A percentile compares a stretch with the other conserved stretches of the same genome.
Evolutionary conservation across 2,797 vertebrate species (phyloP).

Genomic region (Zalophus californianus): DNA sequence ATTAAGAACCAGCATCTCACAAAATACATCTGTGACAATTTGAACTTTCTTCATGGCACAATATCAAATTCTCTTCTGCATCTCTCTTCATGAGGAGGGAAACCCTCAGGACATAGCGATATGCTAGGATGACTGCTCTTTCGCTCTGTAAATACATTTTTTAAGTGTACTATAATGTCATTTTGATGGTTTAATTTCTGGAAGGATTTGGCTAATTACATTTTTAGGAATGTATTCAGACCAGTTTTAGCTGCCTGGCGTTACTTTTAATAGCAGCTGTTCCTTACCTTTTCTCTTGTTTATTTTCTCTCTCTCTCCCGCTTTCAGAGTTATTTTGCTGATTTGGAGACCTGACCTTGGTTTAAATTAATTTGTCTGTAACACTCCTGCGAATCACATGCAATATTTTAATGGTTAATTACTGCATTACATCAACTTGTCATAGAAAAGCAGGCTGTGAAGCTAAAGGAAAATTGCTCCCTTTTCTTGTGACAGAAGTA

Average conservation of each 20-base stretch:
- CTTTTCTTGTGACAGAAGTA: conserved; percentile 49
- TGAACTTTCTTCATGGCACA: conserved; percentile 54
- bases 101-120: conserved; percentile 63
- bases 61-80: conserved; percentile 42
- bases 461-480: conserved; percentile 30
- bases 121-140: conserved; percentile 59
- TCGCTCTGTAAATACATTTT: conserved; percentile 80
- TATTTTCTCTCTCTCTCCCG: conserved; percentile 49
- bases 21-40: conserved; percentile 61
- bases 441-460: conserved; percentile 61
- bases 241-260: conserved; percentile 55
- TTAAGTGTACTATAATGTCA: conserved; percentile 74
- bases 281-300: conserved; percentile 68
- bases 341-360: conserved; percentile 71
- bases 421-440: conserved; percentile 64
- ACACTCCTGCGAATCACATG: conserved; percentile 38
- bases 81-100: conserved; percentile 47
- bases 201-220: conserved; percentile 81
- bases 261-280: conserved; percentile 78
- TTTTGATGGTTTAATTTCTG: conserved; percentile 83
- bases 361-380: conserved; percentile 79
- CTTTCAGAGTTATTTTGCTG: conserved; percentile 61
- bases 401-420: conserved; percentile 78
- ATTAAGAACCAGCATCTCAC: conserved; percentile 6
- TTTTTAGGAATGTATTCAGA: conserved; percentile 66